Conservation (phyloP, 2,797 vertebrate genomes). For the Clarias laeviceps region DNA sequence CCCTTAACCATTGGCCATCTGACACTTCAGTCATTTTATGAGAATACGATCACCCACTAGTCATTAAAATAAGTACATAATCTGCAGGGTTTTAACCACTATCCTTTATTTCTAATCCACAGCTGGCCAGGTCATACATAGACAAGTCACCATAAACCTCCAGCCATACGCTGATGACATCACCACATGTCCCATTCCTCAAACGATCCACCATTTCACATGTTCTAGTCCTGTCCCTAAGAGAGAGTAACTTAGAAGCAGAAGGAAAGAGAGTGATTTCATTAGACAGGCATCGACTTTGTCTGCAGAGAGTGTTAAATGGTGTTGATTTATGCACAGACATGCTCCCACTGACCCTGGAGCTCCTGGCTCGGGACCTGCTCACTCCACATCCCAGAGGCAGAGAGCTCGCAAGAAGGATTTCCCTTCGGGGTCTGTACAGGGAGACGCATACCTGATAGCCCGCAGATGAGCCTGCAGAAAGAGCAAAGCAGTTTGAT, state of each 20-base stretch:
- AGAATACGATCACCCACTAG: neutral
- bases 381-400: conserved; percentile 18
- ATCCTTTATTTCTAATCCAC: conserved; percentile 16
- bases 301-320: conserved; percentile 37
- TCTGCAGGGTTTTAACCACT: conserved; percentile 11
- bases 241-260: conserved; percentile 39
- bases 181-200: neutral
- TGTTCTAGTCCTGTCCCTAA: conserved; percentile 7
- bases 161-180: neutral
- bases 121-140: conserved; percentile 14
- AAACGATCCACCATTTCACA: conserved; percentile 8
- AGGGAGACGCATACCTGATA: conserved; percentile 19
- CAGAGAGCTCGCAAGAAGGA: conserved; percentile 35
- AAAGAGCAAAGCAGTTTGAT: conserved; percentile 15
- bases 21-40: conserved; percentile 30
- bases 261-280: neutral
- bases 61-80: conserved; percentile 16
- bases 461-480: neutral
- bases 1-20: conserved; percentile 28
- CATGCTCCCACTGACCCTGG: conserved; percentile 29
- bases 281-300: conserved; percentile 25
- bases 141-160: neutral
- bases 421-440: conserved; percentile 25
- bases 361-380: conserved; percentile 20
- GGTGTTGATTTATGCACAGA: conserved; percentile 49